Evolutionary conservation across 2,888 invertebrate genomes (phyloP).

Genomic region (Machimus rusticus): DNA sequence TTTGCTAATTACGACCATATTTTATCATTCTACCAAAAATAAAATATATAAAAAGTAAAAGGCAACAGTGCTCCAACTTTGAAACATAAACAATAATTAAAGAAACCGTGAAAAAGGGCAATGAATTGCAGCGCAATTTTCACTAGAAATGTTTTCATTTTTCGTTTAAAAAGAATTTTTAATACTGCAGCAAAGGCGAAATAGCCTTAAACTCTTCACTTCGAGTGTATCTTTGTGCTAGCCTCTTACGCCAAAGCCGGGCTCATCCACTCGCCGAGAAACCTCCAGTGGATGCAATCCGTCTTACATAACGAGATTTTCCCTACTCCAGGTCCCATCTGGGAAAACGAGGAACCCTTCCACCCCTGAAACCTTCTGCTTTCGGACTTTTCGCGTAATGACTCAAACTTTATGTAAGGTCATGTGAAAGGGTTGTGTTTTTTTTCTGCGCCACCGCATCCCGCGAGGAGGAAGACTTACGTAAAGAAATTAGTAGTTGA

Average conservation of each 20-base stretch:
- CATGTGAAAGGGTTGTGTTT: background rate
- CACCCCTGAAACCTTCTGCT: background rate
- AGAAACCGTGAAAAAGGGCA: background rate
- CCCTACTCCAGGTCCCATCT: background rate
- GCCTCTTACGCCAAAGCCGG: background rate
- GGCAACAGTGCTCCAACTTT: no score
- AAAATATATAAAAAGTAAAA: no score
- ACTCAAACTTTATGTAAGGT: constrained; percentile 4
- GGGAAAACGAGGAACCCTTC: background rate
- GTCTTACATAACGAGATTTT: background rate
- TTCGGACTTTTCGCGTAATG: background rate
- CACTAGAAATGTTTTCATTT: background rate
- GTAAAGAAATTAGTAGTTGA: background rate
- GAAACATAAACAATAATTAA: background rate
- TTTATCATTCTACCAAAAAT: no score
- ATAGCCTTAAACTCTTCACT: background rate
- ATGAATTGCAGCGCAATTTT: background rate
- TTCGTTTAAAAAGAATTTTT: background rate
- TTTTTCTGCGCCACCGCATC: background rate
- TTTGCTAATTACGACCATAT: no score
- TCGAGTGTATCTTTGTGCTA: background rate
- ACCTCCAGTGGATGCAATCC: background rate
- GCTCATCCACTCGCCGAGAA: background rate
- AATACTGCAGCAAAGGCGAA: background rate
- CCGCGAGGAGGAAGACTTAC: background rate